Evolutionary conservation across 1,140 invertebrate species (phyloP).

Genomic region (Drosophila seguyi): DNA sequence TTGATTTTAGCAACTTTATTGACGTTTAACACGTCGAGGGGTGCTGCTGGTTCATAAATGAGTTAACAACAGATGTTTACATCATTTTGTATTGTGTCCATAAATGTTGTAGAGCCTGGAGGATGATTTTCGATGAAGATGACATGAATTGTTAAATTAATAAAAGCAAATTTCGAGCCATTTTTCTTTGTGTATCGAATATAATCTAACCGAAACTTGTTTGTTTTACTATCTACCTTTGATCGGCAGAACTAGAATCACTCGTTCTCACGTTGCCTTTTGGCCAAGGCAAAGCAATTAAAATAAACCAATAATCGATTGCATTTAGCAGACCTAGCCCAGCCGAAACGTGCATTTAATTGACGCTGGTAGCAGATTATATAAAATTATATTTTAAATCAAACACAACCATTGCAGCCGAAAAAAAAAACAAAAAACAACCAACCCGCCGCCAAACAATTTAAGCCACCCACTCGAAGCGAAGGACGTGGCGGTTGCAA

Average conservation of each 20-base stretch:
- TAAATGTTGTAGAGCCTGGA: conserved; percentile 25
- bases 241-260: conserved; percentile 38
- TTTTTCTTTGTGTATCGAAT: background rate
- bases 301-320: conserved; percentile 79
- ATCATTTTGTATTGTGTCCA: conserved; percentile 62
- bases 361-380: conserved; percentile 78
- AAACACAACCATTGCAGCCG: conserved; percentile 66
- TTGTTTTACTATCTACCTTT: conserved; percentile 22
- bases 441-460: conserved; percentile 43
- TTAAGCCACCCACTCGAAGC: conserved; percentile 70
- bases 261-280: conserved; percentile 63
- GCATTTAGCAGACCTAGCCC: conserved; percentile 63
- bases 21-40: conserved; percentile 74
- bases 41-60: conserved; percentile 49
- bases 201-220: conserved; percentile 16
- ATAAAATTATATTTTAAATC: conserved; percentile 84
- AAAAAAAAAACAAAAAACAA: conserved; percentile 21
- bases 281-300: conserved; percentile 75
- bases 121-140: conserved; percentile 5
- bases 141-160: background rate
- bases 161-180: too few species aligned
- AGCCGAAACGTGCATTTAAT: conserved; percentile 80
- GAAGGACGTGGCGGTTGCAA: conserved; percentile 77
- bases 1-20: conserved; percentile 81
- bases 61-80: conserved; percentile 76